Evolutionary conservation across 1,140 invertebrate genomes (phyloP).

Genomic region (Sarcophaga bullata): DNA sequence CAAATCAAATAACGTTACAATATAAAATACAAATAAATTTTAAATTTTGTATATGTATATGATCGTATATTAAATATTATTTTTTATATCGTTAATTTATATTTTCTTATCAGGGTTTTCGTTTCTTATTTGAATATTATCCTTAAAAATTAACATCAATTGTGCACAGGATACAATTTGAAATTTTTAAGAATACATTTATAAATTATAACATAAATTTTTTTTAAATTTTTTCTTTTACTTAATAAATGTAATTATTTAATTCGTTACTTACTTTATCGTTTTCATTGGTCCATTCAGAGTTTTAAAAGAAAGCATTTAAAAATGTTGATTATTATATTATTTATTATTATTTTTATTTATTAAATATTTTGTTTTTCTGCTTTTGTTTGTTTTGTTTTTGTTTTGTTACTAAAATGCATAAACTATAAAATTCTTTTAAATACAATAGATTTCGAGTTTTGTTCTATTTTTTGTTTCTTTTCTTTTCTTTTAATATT

Average conservation of each 20-base stretch:
- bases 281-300: too few relatives aligned
- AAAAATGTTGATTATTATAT: too few relatives aligned
- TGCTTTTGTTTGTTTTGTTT: background rate
- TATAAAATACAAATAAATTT: background rate
- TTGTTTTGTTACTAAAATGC: conserved; percentile 27
- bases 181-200: background rate
- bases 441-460: conserved; percentile 5
- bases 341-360: too few relatives aligned
- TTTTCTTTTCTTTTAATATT: too few relatives aligned
- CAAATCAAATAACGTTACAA: background rate
- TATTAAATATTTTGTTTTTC: too few relatives aligned
- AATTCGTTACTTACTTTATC: too few relatives aligned
- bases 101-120: background rate
- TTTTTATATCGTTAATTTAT: background rate
- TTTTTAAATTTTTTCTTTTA: too few relatives aligned
- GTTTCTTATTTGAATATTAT: background rate
- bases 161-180: conserved; percentile 5
- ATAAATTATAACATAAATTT: too few relatives aligned
- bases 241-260: too few relatives aligned
- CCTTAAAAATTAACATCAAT: conserved; percentile 23
- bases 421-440: conserved; percentile 6
- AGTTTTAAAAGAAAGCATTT: too few relatives aligned
- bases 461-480: background rate
- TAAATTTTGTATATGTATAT: background rate
- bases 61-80: background rate